A percentile compares a stretch with the other conserved stretches of the same genome.
Evolutionary conservation across 2,113 vertebrate genomes (phyloP).

Genomic region (Microtus richardsoni): DNA sequence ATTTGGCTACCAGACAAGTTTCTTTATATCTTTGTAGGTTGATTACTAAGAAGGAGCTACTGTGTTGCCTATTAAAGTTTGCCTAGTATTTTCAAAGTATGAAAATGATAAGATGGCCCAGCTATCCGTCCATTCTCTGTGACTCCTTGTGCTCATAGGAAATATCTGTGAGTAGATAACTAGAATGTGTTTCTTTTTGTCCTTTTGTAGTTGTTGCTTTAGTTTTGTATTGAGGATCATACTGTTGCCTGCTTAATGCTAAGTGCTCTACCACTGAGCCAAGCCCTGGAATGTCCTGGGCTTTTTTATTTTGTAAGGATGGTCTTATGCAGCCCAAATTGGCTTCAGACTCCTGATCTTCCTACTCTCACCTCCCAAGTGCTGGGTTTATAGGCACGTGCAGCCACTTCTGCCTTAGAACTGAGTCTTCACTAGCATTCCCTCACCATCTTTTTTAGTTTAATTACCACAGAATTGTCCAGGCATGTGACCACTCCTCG

Average conservation of each 20-base stretch:
- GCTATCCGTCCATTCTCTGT: background rate
- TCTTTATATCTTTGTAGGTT: slow-evolving; percentile 37
- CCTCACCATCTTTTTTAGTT: background rate
- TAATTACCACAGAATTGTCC: background rate
- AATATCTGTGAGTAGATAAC: background rate
- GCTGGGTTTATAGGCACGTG: background rate
- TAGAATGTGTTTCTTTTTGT: background rate
- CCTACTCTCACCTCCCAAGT: background rate
- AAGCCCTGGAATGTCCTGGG: background rate
- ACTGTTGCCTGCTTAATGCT: background rate
- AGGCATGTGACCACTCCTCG: background rate
- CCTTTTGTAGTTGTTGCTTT: background rate
- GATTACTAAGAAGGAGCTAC: slow-evolving; percentile 6
- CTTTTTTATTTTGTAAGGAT: background rate
- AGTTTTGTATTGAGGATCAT: background rate
- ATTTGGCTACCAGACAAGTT: background rate
- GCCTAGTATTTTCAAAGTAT: background rate
- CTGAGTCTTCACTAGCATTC: background rate
- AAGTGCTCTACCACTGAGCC: background rate
- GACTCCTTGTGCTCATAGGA: background rate
- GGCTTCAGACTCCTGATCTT: background rate
- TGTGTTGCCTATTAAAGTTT: background rate
- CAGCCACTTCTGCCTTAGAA: background rate
- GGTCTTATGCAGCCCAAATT: background rate
- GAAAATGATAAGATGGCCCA: background rate